phyloP scores from a whole-genome alignment of 2,888 invertebrate species.

The Drosophila pegasa region DNA sequence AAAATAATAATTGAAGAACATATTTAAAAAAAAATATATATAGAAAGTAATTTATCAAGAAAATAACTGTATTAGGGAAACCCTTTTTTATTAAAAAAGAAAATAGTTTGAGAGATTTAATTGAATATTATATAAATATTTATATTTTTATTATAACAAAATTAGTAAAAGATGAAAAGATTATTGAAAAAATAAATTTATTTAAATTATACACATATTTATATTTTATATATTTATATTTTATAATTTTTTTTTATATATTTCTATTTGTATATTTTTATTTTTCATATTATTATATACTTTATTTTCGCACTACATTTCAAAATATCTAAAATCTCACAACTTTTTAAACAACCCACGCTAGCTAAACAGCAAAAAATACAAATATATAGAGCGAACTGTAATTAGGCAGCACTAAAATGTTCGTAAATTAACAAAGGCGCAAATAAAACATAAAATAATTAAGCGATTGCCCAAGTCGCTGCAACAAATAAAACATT shows the following conservation, averaged over 20 bases:
- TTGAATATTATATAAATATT: no score
- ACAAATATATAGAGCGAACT: constrained; percentile 57
- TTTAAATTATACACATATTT: not conserved
- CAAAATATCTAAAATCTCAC: not conserved
- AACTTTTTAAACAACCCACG: constrained; percentile 24
- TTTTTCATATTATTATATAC: no score
- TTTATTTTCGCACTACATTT: not conserved
- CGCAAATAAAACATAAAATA: constrained; percentile 57
- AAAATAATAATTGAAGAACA: no score
- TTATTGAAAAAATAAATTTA: no score
- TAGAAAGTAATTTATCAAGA: no score
- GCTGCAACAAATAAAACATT: constrained; percentile 21
- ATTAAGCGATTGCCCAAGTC: constrained; percentile 48
- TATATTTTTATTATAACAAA: no score
- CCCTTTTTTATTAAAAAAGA: no score
- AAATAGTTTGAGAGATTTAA: no score
- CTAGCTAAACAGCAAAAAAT: constrained; percentile 2
- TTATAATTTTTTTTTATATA: no score
- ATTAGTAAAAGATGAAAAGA: no score
- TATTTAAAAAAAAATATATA: no score
- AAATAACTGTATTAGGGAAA: no score
- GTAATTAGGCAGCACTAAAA: constrained; percentile 70
- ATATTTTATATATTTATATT: not conserved
- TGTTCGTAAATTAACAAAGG: constrained; percentile 69
- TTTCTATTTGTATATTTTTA: not conserved